Evolutionary conservation across 2,888 invertebrate species (phyloP).

Genomic region (Cactoblastis cactorum): DNA sequence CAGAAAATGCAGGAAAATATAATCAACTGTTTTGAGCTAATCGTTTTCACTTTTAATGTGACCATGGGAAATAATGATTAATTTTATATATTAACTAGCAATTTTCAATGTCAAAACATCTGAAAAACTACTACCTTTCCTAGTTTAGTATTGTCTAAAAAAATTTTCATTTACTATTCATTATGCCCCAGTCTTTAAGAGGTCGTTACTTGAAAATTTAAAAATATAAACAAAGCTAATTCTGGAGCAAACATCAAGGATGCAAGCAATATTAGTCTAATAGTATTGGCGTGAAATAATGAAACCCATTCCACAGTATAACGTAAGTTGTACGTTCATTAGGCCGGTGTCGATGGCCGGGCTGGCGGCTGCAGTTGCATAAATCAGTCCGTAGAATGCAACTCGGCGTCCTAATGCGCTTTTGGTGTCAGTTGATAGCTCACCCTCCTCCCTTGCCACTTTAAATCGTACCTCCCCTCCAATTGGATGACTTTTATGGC

Average conservation of each 20-base stretch:
- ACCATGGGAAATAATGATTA: too few species aligned
- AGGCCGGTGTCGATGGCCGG: constrained; percentile 66
- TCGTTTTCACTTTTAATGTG: too few species aligned
- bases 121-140: too few species aligned
- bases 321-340: constrained; percentile 72
- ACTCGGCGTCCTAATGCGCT: constrained; percentile 72
- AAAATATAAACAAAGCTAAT: constrained; percentile 25
- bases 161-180: too few species aligned
- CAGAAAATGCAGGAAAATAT: too few species aligned
- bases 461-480: constrained; percentile 35
- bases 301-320: constrained; percentile 64
- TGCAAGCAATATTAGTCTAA: constrained; percentile 41
- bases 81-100: too few species aligned
- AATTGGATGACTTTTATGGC: constrained; percentile 24
- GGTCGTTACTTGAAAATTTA: too few species aligned
- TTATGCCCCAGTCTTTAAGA: too few species aligned
- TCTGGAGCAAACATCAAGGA: constrained; percentile 39
- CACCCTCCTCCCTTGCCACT: constrained; percentile 37
- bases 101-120: too few species aligned
- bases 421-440: constrained; percentile 72
- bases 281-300: constrained; percentile 69
- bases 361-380: constrained; percentile 65
- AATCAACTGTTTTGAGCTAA: too few species aligned
- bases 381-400: constrained; percentile 72
- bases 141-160: too few species aligned